Base-by-base conservation (phyloP, 2,113 vertebrate species). In the Condylura cristata region DNA sequence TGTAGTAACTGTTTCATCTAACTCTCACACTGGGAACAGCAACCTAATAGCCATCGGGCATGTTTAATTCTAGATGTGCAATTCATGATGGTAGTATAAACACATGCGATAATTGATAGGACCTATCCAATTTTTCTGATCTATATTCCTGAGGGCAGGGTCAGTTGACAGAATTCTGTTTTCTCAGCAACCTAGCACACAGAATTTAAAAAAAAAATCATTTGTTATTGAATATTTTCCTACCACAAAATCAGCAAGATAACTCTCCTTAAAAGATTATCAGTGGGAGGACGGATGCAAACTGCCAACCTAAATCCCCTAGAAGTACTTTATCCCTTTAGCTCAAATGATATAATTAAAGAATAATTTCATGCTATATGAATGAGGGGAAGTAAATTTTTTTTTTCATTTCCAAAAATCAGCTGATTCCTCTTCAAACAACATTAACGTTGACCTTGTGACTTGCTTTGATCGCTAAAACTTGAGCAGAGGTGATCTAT, bases 101-200 rank as follows among this genome's bases (percentile, higher is more conserved):
- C 41, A 83, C 13, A 44, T 9, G 26, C 48, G n/a, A 18, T 32
- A 84, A 81, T 30, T 82, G 37, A 72, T 44, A 94, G 63, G 24
- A 86, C 30, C 11, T 60, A 61, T 28, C 51, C 12, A 81, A 32
- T 91, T 84, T 93, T 84, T 93, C 34, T 68, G 14, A 92, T 75
- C 16, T 34, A 53, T 79, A 89, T 86, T 78, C 26, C 71, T 48
- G 16, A 68, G n/a, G n/a, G 16, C 66, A 65, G 14, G 44, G 20
- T 93, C 71, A 82, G 51, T 53, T 81, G 63, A 39, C 37, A 76
- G 28, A 91, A 92, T 82, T 88, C n/a, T 89, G 16, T 89, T 79
- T 91, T 89, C 44, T 79, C 22, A 83, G 53, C 1, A 86, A 44
- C 0, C 20, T 30, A 53, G 18, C 11, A 79, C 26, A 75, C 26